Evolutionary conservation across 2,797 vertebrate species (phyloP).

Genomic region (Xiphophorus birchmanni): DNA sequence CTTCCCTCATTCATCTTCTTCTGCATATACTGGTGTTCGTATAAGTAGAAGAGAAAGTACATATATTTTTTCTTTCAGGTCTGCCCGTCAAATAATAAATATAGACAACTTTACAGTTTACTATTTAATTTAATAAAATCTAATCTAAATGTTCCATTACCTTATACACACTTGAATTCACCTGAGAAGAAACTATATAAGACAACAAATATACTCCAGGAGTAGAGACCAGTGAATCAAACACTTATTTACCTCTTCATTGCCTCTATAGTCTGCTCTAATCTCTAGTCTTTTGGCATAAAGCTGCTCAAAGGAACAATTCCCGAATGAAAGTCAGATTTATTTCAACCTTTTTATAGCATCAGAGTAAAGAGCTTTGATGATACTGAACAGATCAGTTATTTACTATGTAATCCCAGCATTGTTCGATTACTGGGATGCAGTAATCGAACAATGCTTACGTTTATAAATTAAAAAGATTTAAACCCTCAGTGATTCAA

Average conservation of each 20-base stretch:
- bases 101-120: background rate
- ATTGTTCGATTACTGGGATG: background rate
- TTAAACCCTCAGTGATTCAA: slow-evolving; percentile 15
- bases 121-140: background rate
- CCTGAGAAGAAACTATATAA: background rate
- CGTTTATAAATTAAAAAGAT: slow-evolving; percentile 4
- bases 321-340: background rate
- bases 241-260: background rate
- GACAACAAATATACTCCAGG: background rate
- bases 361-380: slow-evolving; percentile 7
- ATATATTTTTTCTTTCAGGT: background rate
- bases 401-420: background rate
- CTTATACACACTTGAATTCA: background rate
- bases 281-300: background rate
- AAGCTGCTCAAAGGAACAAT: background rate
- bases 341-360: slow-evolving; percentile 2
- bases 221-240: background rate
- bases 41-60: background rate
- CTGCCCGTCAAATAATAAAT: background rate
- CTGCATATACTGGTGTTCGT: slow-evolving; percentile 7
- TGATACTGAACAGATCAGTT: slow-evolving; percentile 6
- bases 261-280: background rate
- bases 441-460: background rate
- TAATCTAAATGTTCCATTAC: background rate
- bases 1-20: slow-evolving; percentile 17